phyloP scores from a whole-genome alignment of 2,888 invertebrate species.

The Galerucella nymphaeae region DNA sequence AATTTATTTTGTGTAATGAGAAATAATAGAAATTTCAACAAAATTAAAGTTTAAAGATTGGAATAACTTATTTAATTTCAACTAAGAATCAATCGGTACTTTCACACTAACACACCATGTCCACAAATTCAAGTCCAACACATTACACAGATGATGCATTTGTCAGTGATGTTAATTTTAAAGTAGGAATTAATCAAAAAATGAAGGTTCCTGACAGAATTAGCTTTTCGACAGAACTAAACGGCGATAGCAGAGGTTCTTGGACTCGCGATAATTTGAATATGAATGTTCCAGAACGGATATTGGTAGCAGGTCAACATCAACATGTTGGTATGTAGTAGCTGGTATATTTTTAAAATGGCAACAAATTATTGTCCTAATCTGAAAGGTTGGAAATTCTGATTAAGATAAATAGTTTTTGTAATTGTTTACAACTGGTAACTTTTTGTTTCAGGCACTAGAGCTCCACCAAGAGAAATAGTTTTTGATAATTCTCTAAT shows the following conservation, averaged over 20 bases:
- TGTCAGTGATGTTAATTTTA: constrained; percentile 71
- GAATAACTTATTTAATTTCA: constrained; percentile 4
- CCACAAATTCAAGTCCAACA: constrained; percentile 71
- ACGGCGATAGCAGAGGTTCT: constrained; percentile 70
- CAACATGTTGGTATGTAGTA: constrained; percentile 72
- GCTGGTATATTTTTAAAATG: constrained; percentile 13
- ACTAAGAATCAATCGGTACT: constrained; percentile 15
- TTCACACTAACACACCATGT: constrained; percentile 64
- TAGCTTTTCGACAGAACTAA: constrained; percentile 77
- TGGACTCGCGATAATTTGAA: constrained; percentile 84
- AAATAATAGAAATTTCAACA: constrained; percentile 18
- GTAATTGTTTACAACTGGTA: too few relatives aligned
- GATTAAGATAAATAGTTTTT: neutral
- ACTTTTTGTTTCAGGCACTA: constrained; percentile 71
- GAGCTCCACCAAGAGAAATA: constrained; percentile 89
- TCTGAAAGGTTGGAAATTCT: neutral
- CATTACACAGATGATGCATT: constrained; percentile 76
- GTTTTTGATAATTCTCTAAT: constrained; percentile 85
- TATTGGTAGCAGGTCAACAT: constrained; percentile 86
- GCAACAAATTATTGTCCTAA: neutral
- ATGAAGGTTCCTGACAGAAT: constrained; percentile 87
- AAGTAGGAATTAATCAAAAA: constrained; percentile 81
- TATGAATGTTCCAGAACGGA: constrained; percentile 95
- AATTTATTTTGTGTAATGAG: constrained; percentile 19
- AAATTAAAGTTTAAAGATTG: constrained; percentile 12